Base-by-base conservation (phyloP, 2,113 vertebrate species). In the Glaucidium brasilianum region DNA sequence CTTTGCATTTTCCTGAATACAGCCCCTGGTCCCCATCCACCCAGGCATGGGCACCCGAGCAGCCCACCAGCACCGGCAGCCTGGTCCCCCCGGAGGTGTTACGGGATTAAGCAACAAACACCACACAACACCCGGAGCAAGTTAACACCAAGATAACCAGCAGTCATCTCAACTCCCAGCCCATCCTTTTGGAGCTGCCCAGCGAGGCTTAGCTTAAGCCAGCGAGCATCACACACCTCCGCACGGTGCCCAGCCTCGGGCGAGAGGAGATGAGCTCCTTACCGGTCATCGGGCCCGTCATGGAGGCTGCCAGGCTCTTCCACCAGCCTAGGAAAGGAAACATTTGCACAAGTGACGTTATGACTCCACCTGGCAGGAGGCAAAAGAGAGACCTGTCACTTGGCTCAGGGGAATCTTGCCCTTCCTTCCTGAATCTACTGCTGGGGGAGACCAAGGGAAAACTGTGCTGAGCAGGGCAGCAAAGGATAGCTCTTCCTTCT, bases 321-420 rank as follows among this genome's bases (percentile, higher is more conserved):
- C 73, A 81, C 59, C 89, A 78, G 80, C 83, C 83, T 81, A 35
- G 19, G 53, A 74, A 49, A 92, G 41, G 76, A 67, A 84, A 77
- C 10, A 37, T 55, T 83, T 86, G 64, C 80, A 84, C 50, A 84
- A 47, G n/a, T 34, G 45, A 80, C 13, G 2, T 43, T 45, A 58
- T 5, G 35, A 45, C n/a, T 80, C 50, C 41, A 76, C 27, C 29
- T 69, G n/a, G 59, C 63, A 71, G 55, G 50, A 76, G 39, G 76
- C 29, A 83, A 52, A 59, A 63, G 32, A 74, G 30, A 66, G 72
- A 73, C 50, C 41, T 26, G 39, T 49, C 59, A 50, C 82, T 83
- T 63, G 45, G 58, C 75, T 49, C 2, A 0, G 12, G 11, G 43
- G 9, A 18, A 49, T 27, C 76, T 59, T 0, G 0, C 37, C 25